Conservation (phyloP, 2,888 invertebrate genomes). For the Panopea generosa region DNA sequence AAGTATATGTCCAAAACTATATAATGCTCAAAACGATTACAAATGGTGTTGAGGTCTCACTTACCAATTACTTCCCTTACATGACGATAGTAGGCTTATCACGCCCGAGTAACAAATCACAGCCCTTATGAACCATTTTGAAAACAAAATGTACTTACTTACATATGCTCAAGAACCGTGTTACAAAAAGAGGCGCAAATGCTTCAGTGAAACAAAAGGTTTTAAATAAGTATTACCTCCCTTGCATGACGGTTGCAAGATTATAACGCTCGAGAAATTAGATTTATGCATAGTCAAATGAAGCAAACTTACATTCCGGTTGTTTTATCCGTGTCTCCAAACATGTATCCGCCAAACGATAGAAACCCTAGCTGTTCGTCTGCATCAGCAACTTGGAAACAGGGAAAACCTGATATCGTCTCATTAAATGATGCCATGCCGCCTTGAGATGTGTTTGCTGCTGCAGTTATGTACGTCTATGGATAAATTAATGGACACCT, state of each 20-base stretch:
- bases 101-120: background rate
- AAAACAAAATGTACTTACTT: too few species aligned
- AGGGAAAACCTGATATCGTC: conserved; percentile 67
- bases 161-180: too few species aligned
- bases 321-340: conserved; percentile 59
- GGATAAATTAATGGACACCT: conserved; percentile 7
- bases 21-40: background rate
- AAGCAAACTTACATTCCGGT: conserved; percentile 62
- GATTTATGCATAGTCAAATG: too few species aligned
- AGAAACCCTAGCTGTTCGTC: conserved; percentile 54
- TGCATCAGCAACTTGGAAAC: conserved; percentile 51
- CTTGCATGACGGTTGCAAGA: too few species aligned
- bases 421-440: conserved; percentile 51
- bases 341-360: conserved; percentile 65
- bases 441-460: conserved; percentile 47
- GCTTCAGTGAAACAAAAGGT: too few species aligned
- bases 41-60: too few species aligned
- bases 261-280: too few species aligned
- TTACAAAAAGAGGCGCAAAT: too few species aligned
- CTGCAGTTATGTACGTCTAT: conserved; percentile 61
- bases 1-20: background rate
- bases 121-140: too few species aligned
- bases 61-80: too few species aligned
- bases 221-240: too few species aligned
- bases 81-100: too few species aligned